Evolutionary conservation across 1,140 invertebrate species (phyloP), one percentile per base, ranked within the genome.

Genomic region (Drosophila parabipectinata): DNA sequence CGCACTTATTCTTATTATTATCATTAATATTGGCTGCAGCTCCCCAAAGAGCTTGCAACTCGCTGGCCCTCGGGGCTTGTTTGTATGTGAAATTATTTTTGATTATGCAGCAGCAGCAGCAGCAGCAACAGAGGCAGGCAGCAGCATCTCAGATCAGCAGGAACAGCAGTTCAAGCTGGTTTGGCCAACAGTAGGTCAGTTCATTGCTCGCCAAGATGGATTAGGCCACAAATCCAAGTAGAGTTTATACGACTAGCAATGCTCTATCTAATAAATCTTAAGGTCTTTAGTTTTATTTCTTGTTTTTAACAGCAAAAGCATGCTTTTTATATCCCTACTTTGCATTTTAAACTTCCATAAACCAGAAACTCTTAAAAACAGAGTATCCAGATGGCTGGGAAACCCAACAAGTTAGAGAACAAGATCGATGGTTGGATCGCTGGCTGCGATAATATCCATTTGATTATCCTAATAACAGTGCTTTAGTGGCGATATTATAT

Each of bases 381-480:
- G 66, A 28, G 66, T 50, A 68, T 66, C 4, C 26, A 18, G 8
- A 0, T 12, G 8, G 37, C 41, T 10, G 14, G 9, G 21, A 21
- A 30, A 7, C 1, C 7, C 4, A 30, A 50, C 15, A 18, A 18
- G 18, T 15, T 12, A 12, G 24, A 15, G 15, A 62, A 68, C 62
- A 28, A 47, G 63, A 69, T 69, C 62, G 64, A 47, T 48, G 61
- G 39, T 15, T 58, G 47, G 52, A 91, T 91, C 81, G 72, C 64
- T 73, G 74, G 62, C 71, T 77, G 72, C 77, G 90, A 91, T 91
- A 91, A 91, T 90, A 90, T 82, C 88, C 90, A 91, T 91, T 91
- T 91, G 90, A 91, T 91, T 91, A 91, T 90, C 84, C 87, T 91
- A 91, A 91, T 91, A 91, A 91, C 90, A 91, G 90, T 91, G 82